phyloP scores from a whole-genome alignment of 2,797 vertebrate species.

The Crenichthys baileyi region DNA sequence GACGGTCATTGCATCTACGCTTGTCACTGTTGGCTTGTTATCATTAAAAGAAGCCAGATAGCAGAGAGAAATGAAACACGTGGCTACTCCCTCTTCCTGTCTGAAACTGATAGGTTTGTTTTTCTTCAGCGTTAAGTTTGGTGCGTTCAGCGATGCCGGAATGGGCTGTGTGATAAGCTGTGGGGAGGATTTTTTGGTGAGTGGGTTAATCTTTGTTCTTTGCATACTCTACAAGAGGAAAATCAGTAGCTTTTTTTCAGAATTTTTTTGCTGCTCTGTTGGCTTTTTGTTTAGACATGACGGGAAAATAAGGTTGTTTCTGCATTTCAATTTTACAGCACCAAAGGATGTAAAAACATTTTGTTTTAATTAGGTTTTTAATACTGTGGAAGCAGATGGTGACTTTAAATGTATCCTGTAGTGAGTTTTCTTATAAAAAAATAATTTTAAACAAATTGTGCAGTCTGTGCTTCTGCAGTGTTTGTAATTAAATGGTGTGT shows the following conservation, averaged over 20 bases:
- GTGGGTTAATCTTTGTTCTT: slow-evolving; percentile 32
- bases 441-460: slow-evolving; percentile 15
- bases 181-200: slow-evolving; percentile 31
- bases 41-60: slow-evolving; percentile 55
- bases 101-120: slow-evolving; percentile 32
- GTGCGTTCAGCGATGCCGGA: slow-evolving; percentile 32
- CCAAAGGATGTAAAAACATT: slow-evolving; percentile 14
- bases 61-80: slow-evolving; percentile 33
- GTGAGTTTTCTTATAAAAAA: slow-evolving; percentile 27
- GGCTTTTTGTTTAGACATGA: slow-evolving; percentile 24
- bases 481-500: slow-evolving; percentile 2
- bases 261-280: slow-evolving; percentile 32
- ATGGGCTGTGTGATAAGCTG: slow-evolving; percentile 46
- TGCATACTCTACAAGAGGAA: slow-evolving; percentile 26
- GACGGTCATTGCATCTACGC: slow-evolving; percentile 42
- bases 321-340: slow-evolving; percentile 4
- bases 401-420: slow-evolving; percentile 21
- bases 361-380: slow-evolving; percentile 19
- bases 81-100: slow-evolving; percentile 31
- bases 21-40: slow-evolving; percentile 51
- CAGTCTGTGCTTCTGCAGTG: slow-evolving; percentile 3
- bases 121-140: slow-evolving; percentile 7
- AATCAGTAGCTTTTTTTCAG: slow-evolving; percentile 37
- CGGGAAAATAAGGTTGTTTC: background rate
- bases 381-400: slow-evolving; percentile 39